Evolutionary conservation across 2,113 vertebrate genomes (phyloP).

Genomic region (Phylloscopus trochiloides): DNA sequence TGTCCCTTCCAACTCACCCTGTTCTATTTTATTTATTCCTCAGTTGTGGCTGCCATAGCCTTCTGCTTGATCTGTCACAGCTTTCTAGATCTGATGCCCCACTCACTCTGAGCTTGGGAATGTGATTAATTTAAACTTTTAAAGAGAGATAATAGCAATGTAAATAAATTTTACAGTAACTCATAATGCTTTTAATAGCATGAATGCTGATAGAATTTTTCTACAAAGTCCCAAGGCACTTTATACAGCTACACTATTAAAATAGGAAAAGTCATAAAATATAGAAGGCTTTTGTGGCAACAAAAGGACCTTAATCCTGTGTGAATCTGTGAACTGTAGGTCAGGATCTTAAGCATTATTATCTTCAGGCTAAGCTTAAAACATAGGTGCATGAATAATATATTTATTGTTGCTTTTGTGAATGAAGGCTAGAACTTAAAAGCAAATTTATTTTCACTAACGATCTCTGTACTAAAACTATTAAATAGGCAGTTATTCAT

Average conservation of each 20-base stretch:
- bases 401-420: neutral
- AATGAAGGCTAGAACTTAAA: neutral
- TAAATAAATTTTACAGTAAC: conserved; percentile 62
- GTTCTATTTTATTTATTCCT: neutral
- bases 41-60: neutral
- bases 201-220: conserved; percentile 51
- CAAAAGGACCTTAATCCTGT: neutral
- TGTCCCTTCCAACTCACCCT: neutral
- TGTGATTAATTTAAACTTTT: conserved; percentile 18
- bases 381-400: neutral
- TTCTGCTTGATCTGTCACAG: neutral
- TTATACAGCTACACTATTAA: conserved; percentile 29
- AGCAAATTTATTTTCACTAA: neutral
- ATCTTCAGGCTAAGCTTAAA: neutral
- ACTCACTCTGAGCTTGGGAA: neutral
- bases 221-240: conserved; percentile 31
- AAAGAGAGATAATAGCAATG: neutral
- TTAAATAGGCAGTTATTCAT: neutral
- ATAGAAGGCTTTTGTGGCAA: neutral
- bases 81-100: neutral
- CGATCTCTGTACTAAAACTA: neutral
- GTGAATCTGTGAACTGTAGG: neutral
- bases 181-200: conserved; percentile 50
- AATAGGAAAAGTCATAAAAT: conserved; percentile 51
- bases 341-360: neutral